Base-by-base conservation (phyloP, 2,888 invertebrate genomes). In the Eumacrocentrus americanus region DNA sequence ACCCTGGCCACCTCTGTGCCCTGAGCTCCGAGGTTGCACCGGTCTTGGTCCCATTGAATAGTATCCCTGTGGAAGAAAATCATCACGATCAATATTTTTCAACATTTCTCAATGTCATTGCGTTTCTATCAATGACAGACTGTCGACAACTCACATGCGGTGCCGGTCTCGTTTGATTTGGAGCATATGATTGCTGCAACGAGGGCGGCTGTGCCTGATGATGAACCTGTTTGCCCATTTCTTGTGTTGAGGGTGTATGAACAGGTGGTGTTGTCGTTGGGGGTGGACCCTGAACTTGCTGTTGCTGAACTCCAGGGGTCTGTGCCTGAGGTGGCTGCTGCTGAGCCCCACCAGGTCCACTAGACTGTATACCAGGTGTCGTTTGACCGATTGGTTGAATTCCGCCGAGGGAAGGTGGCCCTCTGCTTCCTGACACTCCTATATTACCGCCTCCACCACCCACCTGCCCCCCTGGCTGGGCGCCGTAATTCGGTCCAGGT, bases 391-490 rank as follows among this genome's bases (percentile, higher is more conserved):
- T 71, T 40, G 72, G 67, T 61, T 76, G 79, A 67, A 80, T 74
- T 22, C 74, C 70, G 59, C 74, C 74, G 44, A 79, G 70, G 52
- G 74, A 70, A 55, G 74, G 75, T 63, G 78, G 78, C 60, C 77
- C 77, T 71, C 80, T 76, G 38, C 74, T 76, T 38, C 78, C 76
- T 23, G 76, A 74, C 64, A 79, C 76, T 67, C 77, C 78, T 71
- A 79, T 73, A 63, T 71, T 75, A 66, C 71, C 73, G 65, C 77
- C 78, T 58, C 77, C 78, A 60, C 78, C 79, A 47, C 77, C 80
- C 73, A 79, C 79, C 71, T 79, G 80, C 70, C 76, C 76, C 65
- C 79, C 78, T 73, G 76, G 75, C 71, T 80, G 80, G 73, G 75
- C 76, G 63, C 75, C 75, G 76, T 77, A 80, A 70, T 74, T 80